Base-by-base conservation (phyloP, 30 jellyfish, hydroid and myxozoan species). In the Hydractinia echinata region DNA sequence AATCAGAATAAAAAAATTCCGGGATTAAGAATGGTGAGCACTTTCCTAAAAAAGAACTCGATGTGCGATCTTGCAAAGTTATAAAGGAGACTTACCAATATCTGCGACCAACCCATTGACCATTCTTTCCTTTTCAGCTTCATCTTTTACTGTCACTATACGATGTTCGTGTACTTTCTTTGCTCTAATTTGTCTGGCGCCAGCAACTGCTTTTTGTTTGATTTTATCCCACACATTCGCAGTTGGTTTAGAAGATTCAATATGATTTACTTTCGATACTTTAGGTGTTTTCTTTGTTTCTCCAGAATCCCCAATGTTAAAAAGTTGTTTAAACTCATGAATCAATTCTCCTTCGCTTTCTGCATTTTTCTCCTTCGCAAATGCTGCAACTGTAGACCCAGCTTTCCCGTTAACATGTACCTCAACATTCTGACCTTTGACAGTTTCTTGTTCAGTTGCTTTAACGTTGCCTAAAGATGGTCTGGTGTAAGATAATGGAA, bases 131-230 rank as follows among this genome's bases (percentile, higher is more conserved):
- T 86, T 87, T 68, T 91, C 98, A 6, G 66, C 93, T 72, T 86
- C 98, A 52, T 84, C 79, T 18, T 89, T 82, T 14, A 94, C 89
- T 30, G 94, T 89, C 15, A 91, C 94, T 16, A 91, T 81, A 72
- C 82, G 95, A 78, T 90, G 97, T 74, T 74, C 68, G 53, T 77
- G 85, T 48, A 44, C 10, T 44, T 8, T 64, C 10, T 64, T 64
- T 13, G 74, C 51, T 64, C 39, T 6, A 64, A 7, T 51, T 9
- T 64, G 51, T 6, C 39, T 13, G 16, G 19, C 19, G 19, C 18
- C 10, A 18, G 81, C 30, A 7, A 72, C 10, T 58, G 30, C 51
- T 18, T 72, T 72, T 16, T 72, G 60, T 39, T 72, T 72, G 64
- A 39, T 6, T 18, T 72, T 72, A 14, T 8, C 51, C 51, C 51